Conservation (phyloP, 2,113 vertebrate genomes). For the Dasyornis broadbenti region DNA sequence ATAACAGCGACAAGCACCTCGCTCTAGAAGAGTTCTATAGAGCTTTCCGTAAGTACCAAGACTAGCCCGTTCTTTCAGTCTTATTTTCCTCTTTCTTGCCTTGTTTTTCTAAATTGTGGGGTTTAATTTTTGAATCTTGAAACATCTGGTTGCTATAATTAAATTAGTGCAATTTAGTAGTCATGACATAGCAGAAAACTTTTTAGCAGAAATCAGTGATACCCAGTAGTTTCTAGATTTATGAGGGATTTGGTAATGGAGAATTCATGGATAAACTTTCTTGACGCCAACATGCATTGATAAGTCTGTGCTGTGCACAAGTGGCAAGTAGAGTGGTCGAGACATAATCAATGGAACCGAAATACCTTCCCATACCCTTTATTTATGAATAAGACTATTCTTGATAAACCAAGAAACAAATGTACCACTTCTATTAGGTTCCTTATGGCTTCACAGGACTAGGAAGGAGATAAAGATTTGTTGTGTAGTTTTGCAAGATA, state of each 20-base stretch:
- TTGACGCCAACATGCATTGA: neutral
- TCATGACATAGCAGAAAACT: neutral
- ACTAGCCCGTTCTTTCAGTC: neutral
- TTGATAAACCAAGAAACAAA: neutral
- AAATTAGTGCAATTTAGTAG: neutral
- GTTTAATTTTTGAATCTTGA: neutral
- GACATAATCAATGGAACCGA: rapidly evolving
- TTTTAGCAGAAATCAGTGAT: neutral
- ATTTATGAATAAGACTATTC: neutral
- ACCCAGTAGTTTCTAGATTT: neutral
- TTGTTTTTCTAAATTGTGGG: neutral
- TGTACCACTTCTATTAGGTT: neutral
- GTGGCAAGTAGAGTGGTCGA: neutral
- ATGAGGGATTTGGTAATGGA: neutral
- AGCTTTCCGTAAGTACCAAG: constrained; percentile 85
- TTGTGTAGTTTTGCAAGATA: neutral
- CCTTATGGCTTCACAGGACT: neutral
- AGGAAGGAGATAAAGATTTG: rapidly evolving
- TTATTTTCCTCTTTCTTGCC: neutral
- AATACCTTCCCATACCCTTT: neutral
- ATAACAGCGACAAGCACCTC: constrained; percentile 84
- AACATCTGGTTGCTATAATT: neutral
- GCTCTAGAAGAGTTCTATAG: constrained; percentile 90
- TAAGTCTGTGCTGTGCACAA: neutral
- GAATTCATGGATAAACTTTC: neutral